phyloP scores from a whole-genome alignment of 2,113 vertebrate species.

The Ursus arctos region DNA sequence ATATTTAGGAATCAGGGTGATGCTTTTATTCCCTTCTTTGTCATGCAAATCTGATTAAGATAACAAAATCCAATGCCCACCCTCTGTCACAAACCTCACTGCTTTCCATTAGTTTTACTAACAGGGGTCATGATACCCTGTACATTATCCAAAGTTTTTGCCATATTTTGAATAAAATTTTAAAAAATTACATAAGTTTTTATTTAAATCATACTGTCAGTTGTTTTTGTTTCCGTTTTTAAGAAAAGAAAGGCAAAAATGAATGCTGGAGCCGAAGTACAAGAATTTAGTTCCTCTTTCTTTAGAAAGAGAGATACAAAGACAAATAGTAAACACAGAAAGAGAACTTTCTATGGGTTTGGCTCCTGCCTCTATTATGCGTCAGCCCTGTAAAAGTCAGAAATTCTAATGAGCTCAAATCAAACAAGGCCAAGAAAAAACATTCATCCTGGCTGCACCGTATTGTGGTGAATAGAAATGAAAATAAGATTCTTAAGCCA shows the following conservation, averaged over 20 bases:
- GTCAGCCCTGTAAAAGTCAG: neutral
- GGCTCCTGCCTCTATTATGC: neutral
- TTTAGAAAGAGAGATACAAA: neutral
- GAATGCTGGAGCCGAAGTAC: neutral
- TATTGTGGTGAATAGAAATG: neutral
- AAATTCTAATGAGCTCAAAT: constrained; percentile 25
- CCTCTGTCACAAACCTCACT: neutral
- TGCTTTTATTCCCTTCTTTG: neutral
- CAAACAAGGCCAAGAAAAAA: neutral
- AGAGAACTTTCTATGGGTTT: neutral
- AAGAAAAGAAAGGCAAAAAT: neutral
- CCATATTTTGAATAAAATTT: constrained; percentile 2
- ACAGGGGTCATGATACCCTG: neutral
- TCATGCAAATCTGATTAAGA: neutral
- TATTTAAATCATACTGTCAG: neutral
- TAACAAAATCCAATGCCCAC: constrained; percentile 13
- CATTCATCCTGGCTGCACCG: neutral
- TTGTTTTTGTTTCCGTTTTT: neutral
- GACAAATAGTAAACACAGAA: neutral
- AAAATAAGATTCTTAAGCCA: neutral
- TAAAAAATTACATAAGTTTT: neutral
- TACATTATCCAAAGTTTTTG: neutral
- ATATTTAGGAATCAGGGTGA: neutral
- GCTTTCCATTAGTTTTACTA: neutral
- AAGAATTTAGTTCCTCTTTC: neutral